Base-by-base conservation (phyloP, 2,113 vertebrate genomes). In the Calidris pugnax region DNA sequence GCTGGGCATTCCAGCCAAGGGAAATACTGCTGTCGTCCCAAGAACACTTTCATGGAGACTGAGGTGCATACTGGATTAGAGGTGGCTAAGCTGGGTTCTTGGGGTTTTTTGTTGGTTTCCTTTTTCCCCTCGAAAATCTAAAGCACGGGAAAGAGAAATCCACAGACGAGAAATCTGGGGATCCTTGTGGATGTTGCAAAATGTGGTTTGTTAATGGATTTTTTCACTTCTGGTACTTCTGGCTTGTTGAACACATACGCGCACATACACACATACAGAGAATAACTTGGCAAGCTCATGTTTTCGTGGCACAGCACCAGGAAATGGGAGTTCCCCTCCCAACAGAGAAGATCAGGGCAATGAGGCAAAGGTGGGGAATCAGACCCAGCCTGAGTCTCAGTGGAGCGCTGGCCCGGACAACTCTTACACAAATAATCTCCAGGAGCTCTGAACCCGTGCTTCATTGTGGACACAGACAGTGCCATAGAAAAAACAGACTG, bases 361-460 rank as follows among this genome's bases (percentile, higher is more conserved):
- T 92, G 94, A 97, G 95, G 92, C 95, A 96, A 95, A 97, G 81
- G 85, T 94, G 53, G 14, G 81, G 77, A 97, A 88, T 96, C 96
- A 97, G 83, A 96, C 96, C 78, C 96, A 87, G 93, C 84, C 95
- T 73, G 66, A 90, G 91, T 93, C 94, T 96, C 97, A 85, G 95
- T 68, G 87, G 97, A 97, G 81, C 18, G 5, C 93, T 88, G 96
- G 93, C 95, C 94, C 10, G 47, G 83, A 97, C 95, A 96, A 88
- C 78, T 96, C 94, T 98, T 98, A 97, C 86, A 98, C 96, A 98
- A 98, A 98, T 98, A 98, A 97, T 97, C 98, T 97, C 69, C 80
- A 69, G 96, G 97, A 95, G 95, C 93, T 95, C 91, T 94, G 95
- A 97, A 96, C 93, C 83, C 90, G 0, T 62, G 78, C 78, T 98